Base-by-base conservation (phyloP, 35 echinoderm and acorn worm species). In the Patiria miniata region DNA sequence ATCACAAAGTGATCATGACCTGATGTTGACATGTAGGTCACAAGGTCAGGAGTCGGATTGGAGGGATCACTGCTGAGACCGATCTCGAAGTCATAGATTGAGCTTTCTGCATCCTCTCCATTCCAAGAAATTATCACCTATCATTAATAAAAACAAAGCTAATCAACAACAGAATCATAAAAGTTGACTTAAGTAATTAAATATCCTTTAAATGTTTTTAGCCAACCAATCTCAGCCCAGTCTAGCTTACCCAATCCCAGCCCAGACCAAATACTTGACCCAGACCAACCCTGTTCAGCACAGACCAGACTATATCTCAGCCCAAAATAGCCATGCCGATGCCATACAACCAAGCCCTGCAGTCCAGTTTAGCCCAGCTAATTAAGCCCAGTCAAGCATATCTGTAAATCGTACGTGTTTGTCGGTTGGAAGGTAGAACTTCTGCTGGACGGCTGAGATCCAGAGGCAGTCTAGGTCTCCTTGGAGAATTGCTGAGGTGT, bases 51-150 rank as follows among this genome's bases (percentile, higher is more conserved):
- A 21, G 51, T 79, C 16, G 23, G 23, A 39, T 60, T 68, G 21
- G 51, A 52, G 7, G 87, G 56, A 8, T 79, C 58, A 68, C 87
- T 89, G 36, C 77, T 81, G 7, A 89, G 57, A 32, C 87, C 87
- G 1, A 89, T 81, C 12, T 59, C 56, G 37, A 81, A 89, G 40
- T 88, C 77, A 18, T 5, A 53, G 7, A 82, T 82, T 1, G 39
- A 82, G 80, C 80, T 82, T 8, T 82, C 56, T 61, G 19, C 22
- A 32, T 89, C 87, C 21, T 29, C n/a, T 18, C 87, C 87, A 16
- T 18, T 59, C 87, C 87, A 89, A 32, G 23, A 81, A 12, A 81
- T 36, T 16, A 79, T 56, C 39, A 89, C 39, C 87, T 89, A 14
- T 18, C 44, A 82, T 7, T 36, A 42, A 50, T 17, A 51, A 8